A percentile compares a stretch with the other conserved stretches of the same genome.
Evolutionary conservation across 2,797 vertebrate species (phyloP).

Genomic region (Molossus alvarezi): DNA sequence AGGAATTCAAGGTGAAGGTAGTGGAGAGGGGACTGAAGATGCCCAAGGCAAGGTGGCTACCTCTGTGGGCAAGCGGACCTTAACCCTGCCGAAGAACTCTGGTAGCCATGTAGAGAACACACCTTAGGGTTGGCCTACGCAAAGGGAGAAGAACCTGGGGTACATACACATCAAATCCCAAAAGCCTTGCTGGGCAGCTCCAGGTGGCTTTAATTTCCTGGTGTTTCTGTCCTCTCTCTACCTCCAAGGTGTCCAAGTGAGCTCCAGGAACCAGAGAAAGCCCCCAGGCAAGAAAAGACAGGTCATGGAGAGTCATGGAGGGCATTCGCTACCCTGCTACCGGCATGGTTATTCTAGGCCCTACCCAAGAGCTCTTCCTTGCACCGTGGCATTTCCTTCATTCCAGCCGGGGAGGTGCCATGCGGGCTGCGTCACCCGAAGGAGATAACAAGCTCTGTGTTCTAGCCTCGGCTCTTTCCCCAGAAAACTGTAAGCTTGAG

Average conservation of each 20-base stretch:
- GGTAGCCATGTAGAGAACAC: rapidly evolving
- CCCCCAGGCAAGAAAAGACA: neutral
- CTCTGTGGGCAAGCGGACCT: neutral
- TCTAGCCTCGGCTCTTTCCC: neutral
- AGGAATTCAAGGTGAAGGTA: neutral
- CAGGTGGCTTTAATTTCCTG: neutral
- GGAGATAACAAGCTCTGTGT: neutral
- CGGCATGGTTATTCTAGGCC: neutral
- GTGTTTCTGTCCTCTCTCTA: neutral
- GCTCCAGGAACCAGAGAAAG: neutral
- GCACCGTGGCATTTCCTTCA: neutral
- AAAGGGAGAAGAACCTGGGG: rapidly evolving
- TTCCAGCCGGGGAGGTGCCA: neutral
- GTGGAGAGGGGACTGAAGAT: neutral
- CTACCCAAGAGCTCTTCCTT: neutral
- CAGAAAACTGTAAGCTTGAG: neutral
- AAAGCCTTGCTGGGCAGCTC: neutral
- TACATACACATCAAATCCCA: neutral
- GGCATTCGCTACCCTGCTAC: neutral
- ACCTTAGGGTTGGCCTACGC: rapidly evolving
- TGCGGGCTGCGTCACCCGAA: rapidly evolving
- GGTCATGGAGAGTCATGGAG: too few species aligned
- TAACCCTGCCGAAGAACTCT: neutral
- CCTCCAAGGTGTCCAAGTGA: neutral
- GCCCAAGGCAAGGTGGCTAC: neutral